phyloP scores from a whole-genome alignment of 2,888 invertebrate species.

The Luffia ferchaultella region DNA sequence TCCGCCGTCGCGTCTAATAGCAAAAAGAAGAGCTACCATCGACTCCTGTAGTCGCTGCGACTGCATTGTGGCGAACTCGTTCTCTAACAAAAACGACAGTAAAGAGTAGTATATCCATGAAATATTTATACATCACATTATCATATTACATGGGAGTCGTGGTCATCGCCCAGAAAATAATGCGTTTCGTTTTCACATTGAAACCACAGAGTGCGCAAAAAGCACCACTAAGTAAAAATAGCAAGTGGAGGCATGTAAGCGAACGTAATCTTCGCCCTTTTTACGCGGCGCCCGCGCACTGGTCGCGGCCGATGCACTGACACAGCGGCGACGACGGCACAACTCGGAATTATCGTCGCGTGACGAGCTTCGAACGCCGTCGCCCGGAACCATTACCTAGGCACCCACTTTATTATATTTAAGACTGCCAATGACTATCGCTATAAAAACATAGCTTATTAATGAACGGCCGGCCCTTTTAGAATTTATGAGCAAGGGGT shows the following conservation, averaged over 20 bases:
- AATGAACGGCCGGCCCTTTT: not conserved
- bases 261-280: constrained; percentile 14
- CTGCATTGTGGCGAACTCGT: constrained; percentile 45
- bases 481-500: not conserved
- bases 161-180: constrained; percentile 59
- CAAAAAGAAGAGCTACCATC: constrained; percentile 7
- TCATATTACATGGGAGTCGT: constrained; percentile 63
- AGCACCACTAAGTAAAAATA: constrained; percentile 15
- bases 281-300: constrained; percentile 7
- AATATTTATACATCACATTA: constrained; percentile 61
- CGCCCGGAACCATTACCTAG: constrained; percentile 6
- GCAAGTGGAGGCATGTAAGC: constrained; percentile 19
- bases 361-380: constrained; percentile 28
- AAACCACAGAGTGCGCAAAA: constrained; percentile 24
- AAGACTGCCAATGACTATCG: constrained; percentile 25
- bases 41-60: too few species aligned
- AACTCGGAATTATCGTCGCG: constrained; percentile 16
- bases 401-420: not conserved
- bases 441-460: constrained; percentile 13
- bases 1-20: not conserved
- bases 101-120: constrained; percentile 45
- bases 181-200: constrained; percentile 56
- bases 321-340: too few species aligned
- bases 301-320: not conserved
- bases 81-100: constrained; percentile 51